A percentile compares a stretch with the other conserved stretches of the same genome.
These are phyloP conservation scores for Amblyteles armatorius DNA, from an alignment of 2,888 invertebrate genomes.

Conservation along the genomic window DNA sequence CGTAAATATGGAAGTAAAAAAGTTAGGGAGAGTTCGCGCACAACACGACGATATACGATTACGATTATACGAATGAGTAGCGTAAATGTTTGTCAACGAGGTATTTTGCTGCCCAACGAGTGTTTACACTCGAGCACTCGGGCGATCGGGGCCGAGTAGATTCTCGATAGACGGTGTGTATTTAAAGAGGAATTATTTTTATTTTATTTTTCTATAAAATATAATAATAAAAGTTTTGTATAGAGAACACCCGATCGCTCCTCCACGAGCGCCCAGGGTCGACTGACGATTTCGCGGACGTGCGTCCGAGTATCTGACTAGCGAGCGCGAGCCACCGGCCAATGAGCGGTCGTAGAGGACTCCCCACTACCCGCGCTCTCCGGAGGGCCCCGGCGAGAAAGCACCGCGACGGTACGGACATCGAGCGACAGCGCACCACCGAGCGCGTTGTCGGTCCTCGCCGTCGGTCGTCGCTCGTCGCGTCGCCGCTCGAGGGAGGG, in stretches of 20 bases:
- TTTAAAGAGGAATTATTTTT: too few relatives aligned
- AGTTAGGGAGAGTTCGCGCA: too few relatives aligned
- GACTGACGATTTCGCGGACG: slow-evolving; percentile 80
- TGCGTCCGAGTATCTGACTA: slow-evolving; percentile 78
- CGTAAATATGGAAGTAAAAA: too few relatives aligned
- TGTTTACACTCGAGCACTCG: too few relatives aligned
- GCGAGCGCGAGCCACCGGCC: slow-evolving; percentile 83
- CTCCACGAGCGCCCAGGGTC: slow-evolving; percentile 78
- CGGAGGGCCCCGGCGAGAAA: slow-evolving; percentile 36
- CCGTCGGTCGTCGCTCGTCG: slow-evolving; percentile 23
- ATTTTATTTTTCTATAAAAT: too few relatives aligned
- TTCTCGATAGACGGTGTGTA: too few relatives aligned
- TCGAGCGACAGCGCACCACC: slow-evolving; percentile 18
- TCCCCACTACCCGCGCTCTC: slow-evolving; percentile 48
- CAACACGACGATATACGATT: too few relatives aligned
- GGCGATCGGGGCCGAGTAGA: too few relatives aligned
- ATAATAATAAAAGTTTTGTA: not conserved
- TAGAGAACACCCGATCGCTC: slow-evolving; percentile 64
- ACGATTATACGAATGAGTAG: too few relatives aligned
- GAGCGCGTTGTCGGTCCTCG: slow-evolving; percentile 16
- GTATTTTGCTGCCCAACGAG: too few relatives aligned
- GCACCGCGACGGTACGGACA: slow-evolving; percentile 32
- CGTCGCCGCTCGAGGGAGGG: slow-evolving; percentile 37
- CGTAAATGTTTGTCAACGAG: too few relatives aligned
- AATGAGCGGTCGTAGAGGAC: slow-evolving; percentile 70